Base-by-base conservation (phyloP, 2,113 vertebrate genomes). In the Dasyornis broadbenti region DNA sequence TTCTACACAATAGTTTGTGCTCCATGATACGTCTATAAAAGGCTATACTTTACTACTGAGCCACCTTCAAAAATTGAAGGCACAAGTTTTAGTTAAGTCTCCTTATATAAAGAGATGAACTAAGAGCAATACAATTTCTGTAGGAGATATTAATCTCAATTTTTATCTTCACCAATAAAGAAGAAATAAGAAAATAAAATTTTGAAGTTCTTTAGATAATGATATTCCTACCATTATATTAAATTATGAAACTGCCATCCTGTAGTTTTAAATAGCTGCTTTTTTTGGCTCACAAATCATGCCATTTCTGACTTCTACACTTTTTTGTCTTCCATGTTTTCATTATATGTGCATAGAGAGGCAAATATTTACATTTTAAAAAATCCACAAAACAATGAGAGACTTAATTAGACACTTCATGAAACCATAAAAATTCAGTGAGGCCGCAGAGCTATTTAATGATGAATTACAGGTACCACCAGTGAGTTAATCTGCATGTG, bases 141-240 rank as follows among this genome's bases (percentile, higher is more conserved):
- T 35, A 70, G 49, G 57, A 81, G 27, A 92, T 28, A 68, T 68
- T 97, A 21, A 95, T 92, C 69, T 86, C 18, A 73, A 92, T 96
- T 96, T 96, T 97, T 94, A 94, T 66, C 59, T 87, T 90, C 80
- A 63, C 39, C 77, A 96, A 89, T 97, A 96, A 96, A 97, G 86
- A 95, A 97, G 44, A 96, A 97, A 96, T 96, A 97, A 97, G 79
- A 94, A 97, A 98, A 97, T 94, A 96, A 97, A 97, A 78, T 94
- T 96, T 91, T 96, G 84, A 97, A 92, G 85, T 80, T 83, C 79
- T 97, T 94, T 90, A 94, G 71, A 94, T 96, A 96, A 95, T 22
- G 39, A 90, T 91, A 71, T 69, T 91, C 89, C 82, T 94, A 82
- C 73, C 42, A 60, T 82, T 73, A 95, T 80, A 88, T 75, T 84